These are phyloP conservation scores for Drosophila setifemur DNA, from an alignment of 1,140 invertebrate species.

Conservation along the genomic window DNA sequence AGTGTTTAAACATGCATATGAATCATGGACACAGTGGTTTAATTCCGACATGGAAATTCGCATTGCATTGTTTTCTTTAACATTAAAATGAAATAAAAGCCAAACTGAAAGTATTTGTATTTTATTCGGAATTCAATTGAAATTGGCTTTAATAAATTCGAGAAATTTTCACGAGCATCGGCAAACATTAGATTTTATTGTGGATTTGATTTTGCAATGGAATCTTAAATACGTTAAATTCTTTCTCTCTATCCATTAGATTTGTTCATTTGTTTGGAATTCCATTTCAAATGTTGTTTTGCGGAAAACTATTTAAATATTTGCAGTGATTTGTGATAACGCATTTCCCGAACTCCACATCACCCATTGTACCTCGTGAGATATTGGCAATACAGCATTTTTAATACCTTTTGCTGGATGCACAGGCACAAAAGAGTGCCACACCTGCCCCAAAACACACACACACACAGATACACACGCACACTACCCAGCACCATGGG, in stretches of 20 bases:
- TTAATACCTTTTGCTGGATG: conserved; percentile 54
- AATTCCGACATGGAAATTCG: background rate
- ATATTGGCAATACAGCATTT: conserved; percentile 41
- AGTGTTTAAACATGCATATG: conserved; percentile 60
- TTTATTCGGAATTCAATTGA: conserved; percentile 4
- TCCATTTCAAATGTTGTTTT: no score
- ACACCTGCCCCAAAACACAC: conserved; percentile 49
- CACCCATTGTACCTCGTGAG: conserved; percentile 34
- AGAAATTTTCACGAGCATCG: background rate
- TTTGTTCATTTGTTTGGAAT: no score
- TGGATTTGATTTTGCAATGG: no score
- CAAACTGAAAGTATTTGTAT: conserved; percentile 1
- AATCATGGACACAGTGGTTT: conserved; percentile 14
- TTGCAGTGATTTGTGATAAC: no score
- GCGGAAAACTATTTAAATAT: no score
- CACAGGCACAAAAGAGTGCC: conserved; percentile 37
- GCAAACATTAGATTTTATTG: no score
- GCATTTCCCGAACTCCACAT: no score
- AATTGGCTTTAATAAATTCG: conserved; percentile 1
- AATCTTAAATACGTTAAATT: no score
- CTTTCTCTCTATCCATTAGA: no score
- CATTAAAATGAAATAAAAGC: background rate
- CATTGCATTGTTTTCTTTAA: background rate
- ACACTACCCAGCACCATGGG: no score
- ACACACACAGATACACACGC: conserved; percentile 8